Base-by-base conservation (phyloP, 2,797 vertebrate genomes). In the Cuculus canorus region DNA sequence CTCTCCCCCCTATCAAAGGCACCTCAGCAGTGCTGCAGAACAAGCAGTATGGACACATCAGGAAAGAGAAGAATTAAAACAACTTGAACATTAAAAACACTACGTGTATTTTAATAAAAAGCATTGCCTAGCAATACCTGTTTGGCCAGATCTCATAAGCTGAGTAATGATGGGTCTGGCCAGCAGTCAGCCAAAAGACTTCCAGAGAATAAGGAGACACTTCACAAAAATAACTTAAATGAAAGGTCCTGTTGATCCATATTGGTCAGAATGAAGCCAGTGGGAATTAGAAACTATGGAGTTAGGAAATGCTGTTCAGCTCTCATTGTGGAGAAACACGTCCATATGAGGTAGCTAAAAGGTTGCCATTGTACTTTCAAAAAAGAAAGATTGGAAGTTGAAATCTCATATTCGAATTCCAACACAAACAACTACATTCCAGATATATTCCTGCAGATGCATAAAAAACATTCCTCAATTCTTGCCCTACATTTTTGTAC, bases 401-500 rank as follows among this genome's bases (percentile, higher is more conserved):
- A 68, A 93, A 78, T 59, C 23, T 93, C 37, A 33, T 88, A 24
- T 60, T 79, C 47, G 70, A 76, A 92, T 82, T 84, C 63, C 66
- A 90, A 6, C 39, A 64, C 50, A 91, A 95, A 78, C 64, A 71
- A 41, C 86, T 75, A 86, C 28, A 33, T 13, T 81, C 11, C 45
- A n/a, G 10, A 35, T 76, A 43, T 45, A 61, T 65, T 83, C 60
- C 43, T 92, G 70, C 57, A 81, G 22, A 61, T 61, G 35, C 33
- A 54, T 78, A 39, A 68, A 72, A 87, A 81, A 9, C 21, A 72
- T 66, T 92, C 35, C 37, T 81, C 43, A 32, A 71, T 65, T 82
- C 57, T 79, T 88, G n/a, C 47, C 59, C 77, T 75, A 63, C 17
- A 37, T 56, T 94, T 90, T 37, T 63, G 54, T 66, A 59, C 66